Evolutionary conservation across 2,888 invertebrate species (phyloP).

Genomic region (Cinara cedri): DNA sequence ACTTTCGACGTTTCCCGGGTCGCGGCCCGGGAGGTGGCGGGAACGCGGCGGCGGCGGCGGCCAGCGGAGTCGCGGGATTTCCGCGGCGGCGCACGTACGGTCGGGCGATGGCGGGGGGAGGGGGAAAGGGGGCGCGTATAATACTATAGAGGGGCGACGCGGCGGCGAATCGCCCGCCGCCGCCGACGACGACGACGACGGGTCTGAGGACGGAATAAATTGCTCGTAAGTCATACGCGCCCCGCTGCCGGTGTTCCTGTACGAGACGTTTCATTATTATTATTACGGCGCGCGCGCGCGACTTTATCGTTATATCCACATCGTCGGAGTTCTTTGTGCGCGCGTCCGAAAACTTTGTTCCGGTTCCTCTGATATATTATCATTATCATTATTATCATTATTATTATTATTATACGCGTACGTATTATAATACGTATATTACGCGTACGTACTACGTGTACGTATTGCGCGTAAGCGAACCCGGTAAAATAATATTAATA

Average conservation of each 20-base stretch:
- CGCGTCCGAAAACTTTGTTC: constrained; percentile 49
- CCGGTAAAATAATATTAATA: neutral
- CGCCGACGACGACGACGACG: neutral
- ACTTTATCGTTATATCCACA: constrained; percentile 51
- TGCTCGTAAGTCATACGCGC: constrained; percentile 52
- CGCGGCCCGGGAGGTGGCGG: too few species aligned
- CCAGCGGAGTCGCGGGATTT: too few species aligned
- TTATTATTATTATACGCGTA: neutral
- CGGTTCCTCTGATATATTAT: constrained; percentile 31
- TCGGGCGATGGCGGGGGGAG: too few species aligned
- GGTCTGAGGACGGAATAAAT: constrained; percentile 50
- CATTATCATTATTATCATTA: too few species aligned
- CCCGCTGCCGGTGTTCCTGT: constrained; percentile 31
- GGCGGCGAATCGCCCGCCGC: too few species aligned
- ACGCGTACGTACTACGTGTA: neutral
- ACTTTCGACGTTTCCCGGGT: constrained; percentile 45
- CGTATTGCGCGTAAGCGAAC: neutral
- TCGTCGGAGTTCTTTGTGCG: constrained; percentile 49
- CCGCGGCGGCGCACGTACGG: too few species aligned
- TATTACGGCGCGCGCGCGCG: constrained; percentile 1
- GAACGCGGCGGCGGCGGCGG: too few species aligned
- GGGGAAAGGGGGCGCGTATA: too few species aligned
- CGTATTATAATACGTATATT: too few species aligned
- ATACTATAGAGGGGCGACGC: too few species aligned
- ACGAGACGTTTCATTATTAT: constrained; percentile 55